Conservation (phyloP, 2,113 vertebrate genomes). For the Electrona antarctica region DNA sequence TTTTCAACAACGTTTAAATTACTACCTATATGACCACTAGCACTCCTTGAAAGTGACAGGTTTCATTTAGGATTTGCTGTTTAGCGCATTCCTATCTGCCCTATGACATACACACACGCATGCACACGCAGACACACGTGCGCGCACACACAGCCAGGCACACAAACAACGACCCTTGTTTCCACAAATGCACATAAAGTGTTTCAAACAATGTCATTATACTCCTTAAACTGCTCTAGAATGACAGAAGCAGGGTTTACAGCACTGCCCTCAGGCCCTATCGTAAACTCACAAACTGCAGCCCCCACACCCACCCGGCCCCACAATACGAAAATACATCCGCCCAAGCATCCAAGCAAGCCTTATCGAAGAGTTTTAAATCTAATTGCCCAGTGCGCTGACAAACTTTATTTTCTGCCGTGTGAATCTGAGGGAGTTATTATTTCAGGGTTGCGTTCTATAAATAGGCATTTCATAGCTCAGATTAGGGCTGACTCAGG, state of each 20-base stretch:
- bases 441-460: too few relatives aligned
- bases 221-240: too few relatives aligned
- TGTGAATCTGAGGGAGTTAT: neutral
- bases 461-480: neutral
- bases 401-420: neutral
- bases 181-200: neutral
- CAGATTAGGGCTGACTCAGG: neutral
- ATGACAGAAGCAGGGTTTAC: too few relatives aligned
- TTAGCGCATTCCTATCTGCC: conserved; percentile 8
- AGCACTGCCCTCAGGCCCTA: too few relatives aligned
- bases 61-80: conserved; percentile 8
- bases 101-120: neutral
- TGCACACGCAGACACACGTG: neutral
- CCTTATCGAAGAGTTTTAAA: conserved; percentile 2
- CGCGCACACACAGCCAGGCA: neutral
- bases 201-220: neutral
- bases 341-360: neutral
- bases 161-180: neutral
- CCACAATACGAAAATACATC: neutral
- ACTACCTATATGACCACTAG: conserved; percentile 3
- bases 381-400: neutral
- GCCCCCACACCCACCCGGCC: neutral
- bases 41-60: neutral
- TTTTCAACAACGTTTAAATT: conserved; percentile 17
- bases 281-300: too few relatives aligned